Percentiles rank a stretch among this genome's conserved stretches.
Conservation (phyloP, 2,888 invertebrate genomes). For the Heteromyza rotundicornis region DNA sequence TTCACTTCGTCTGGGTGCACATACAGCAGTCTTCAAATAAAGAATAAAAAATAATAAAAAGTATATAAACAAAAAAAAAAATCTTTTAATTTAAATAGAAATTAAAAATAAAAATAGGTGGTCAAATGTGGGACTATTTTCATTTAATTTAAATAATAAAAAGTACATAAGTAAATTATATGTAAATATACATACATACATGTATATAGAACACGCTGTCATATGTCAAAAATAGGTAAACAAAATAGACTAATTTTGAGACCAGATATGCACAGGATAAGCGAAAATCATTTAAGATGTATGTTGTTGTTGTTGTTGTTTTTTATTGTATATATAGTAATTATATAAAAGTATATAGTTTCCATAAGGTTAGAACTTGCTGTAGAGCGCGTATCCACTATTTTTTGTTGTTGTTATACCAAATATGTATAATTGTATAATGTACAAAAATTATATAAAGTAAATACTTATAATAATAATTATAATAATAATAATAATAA, state of each 20-base stretch:
- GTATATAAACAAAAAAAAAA: neutral
- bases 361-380: neutral
- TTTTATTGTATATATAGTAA: neutral
- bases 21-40: slow-evolving; percentile 3
- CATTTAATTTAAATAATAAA: no score
- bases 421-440: no score
- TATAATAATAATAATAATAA: no score
- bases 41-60: neutral
- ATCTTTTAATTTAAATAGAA: no score
- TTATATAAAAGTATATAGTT: neutral
- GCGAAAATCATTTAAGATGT: no score
- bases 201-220: neutral
- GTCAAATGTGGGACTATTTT: no score
- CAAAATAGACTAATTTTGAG: neutral
- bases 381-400: no score
- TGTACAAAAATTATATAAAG: no score
- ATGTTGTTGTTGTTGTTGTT: no score
- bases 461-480: no score
- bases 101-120: neutral
- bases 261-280: no score
- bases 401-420: no score
- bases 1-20: neutral
- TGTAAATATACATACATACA: neutral
- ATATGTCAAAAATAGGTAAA: neutral
- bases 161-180: neutral